Percentiles rank a stretch among this genome's conserved stretches.
Conservation (phyloP, 2,888 invertebrate genomes). For the Platynereis dumerilii region DNA sequence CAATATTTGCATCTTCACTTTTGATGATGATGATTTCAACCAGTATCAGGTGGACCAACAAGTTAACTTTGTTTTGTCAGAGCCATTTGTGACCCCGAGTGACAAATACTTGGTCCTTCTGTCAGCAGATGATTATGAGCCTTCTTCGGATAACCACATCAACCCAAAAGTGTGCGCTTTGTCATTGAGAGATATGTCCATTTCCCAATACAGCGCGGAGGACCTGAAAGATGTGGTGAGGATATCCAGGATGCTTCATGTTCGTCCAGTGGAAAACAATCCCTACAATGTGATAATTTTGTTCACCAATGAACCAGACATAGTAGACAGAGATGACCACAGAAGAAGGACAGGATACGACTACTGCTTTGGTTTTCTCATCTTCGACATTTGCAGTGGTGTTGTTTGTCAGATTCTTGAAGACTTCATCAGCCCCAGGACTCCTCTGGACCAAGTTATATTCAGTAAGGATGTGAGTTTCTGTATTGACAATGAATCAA, state of each 20-base stretch:
- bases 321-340: neutral
- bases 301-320: constrained; percentile 40
- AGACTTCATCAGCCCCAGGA: constrained; percentile 47
- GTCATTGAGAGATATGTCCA: constrained; percentile 43
- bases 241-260: constrained; percentile 49
- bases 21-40: constrained; percentile 40
- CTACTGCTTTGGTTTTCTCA: constrained; percentile 44
- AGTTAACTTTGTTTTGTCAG: constrained; percentile 44
- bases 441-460: constrained; percentile 39
- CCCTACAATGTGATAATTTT: constrained; percentile 48
- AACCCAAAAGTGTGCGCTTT: constrained; percentile 54
- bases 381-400: constrained; percentile 52
- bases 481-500: constrained; percentile 52
- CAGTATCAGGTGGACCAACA: constrained; percentile 44
- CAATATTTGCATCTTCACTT: constrained; percentile 46
- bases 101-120: constrained; percentile 55
- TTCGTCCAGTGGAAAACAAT: constrained; percentile 43
- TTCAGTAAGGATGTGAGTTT: constrained; percentile 50
- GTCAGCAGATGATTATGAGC: constrained; percentile 51
- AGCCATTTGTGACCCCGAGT: constrained; percentile 53
- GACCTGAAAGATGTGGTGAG: constrained; percentile 49
- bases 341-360: constrained; percentile 17
- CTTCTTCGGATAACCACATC: constrained; percentile 41
- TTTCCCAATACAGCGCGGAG: constrained; percentile 45
- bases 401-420: constrained; percentile 49